Evolutionary conservation across 2,888 invertebrate species (phyloP).

Genomic region (Sinhomidia bicolor): DNA sequence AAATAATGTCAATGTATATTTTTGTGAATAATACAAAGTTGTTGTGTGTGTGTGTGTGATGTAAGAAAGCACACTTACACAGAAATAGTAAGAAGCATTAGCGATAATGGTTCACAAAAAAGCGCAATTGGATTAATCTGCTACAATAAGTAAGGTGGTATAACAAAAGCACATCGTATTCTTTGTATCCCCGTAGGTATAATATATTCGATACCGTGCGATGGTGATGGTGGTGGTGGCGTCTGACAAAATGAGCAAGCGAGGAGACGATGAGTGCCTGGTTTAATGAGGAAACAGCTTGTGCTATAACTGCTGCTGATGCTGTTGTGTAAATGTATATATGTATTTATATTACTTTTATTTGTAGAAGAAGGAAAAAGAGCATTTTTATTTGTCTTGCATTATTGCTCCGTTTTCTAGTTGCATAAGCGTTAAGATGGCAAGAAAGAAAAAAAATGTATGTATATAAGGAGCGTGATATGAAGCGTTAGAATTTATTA

Average conservation of each 20-base stretch:
- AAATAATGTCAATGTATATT: constrained; percentile 19
- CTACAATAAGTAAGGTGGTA: not conserved
- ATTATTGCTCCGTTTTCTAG: not conserved
- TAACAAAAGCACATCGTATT: not conserved
- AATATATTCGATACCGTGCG: not conserved
- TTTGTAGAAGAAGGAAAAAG: too few species aligned
- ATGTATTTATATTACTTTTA: not conserved
- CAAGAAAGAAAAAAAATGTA: not conserved
- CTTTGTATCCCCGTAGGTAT: too few species aligned
- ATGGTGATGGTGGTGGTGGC: too few species aligned
- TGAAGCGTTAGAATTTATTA: not conserved
- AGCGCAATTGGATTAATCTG: constrained; percentile 34
- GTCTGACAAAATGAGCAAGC: constrained; percentile 33
- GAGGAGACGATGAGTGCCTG: not conserved
- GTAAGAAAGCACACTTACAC: not conserved
- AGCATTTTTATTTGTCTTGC: not conserved
- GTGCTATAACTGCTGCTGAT: too few species aligned
- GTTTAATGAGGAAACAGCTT: not conserved
- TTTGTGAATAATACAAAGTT: constrained; percentile 24
- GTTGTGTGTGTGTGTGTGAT: constrained; percentile 14
- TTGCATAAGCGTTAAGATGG: not conserved
- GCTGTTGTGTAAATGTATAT: too few species aligned
- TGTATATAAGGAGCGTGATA: too few species aligned
- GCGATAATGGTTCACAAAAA: constrained; percentile 37
- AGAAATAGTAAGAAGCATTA: constrained; percentile 7